Conservation (phyloP, 2,113 vertebrate species). For the Hassar affinis region DNA sequence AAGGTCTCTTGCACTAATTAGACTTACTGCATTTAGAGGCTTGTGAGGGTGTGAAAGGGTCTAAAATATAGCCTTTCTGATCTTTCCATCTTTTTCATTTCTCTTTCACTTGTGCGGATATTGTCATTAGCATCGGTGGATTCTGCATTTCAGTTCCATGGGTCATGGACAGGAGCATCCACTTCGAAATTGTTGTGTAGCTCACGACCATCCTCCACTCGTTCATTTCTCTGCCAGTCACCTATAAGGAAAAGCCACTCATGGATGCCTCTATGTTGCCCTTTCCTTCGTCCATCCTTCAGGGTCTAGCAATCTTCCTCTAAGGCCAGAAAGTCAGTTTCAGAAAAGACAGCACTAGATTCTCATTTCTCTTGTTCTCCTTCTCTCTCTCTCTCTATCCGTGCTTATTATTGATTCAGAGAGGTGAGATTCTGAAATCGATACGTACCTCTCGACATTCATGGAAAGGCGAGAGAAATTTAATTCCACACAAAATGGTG, state of each 20-base stretch:
- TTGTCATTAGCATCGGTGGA: slow-evolving; percentile 3
- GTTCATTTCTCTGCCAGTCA: neutral
- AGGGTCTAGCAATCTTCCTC: slow-evolving; percentile 27
- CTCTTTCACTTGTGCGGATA: neutral
- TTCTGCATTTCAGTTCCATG: neutral
- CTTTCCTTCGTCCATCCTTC: slow-evolving; percentile 5
- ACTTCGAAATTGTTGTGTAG: neutral
- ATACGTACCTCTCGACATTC: slow-evolving; percentile 48
- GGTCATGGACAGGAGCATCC: slow-evolving; percentile 2
- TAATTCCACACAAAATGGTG: slow-evolving; percentile 46
- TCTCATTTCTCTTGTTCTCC: slow-evolving; percentile 27
- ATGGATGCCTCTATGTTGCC: neutral
- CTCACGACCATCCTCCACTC: neutral
- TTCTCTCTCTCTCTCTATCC: slow-evolving; percentile 15
- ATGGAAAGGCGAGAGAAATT: slow-evolving; percentile 45
- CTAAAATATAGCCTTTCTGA: slow-evolving; percentile 28
- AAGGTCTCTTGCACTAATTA: slow-evolving; percentile 71
- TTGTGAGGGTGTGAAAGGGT: slow-evolving; percentile 41
- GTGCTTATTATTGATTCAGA: slow-evolving; percentile 51
- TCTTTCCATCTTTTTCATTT: neutral
- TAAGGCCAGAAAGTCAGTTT: slow-evolving; percentile 25
- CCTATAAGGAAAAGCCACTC: neutral
- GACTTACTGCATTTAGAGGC: slow-evolving; percentile 56
- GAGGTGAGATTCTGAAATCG: slow-evolving; percentile 54
- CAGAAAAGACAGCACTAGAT: slow-evolving; percentile 16